Conservation (phyloP, 2,113 vertebrate species). For the Rhegmatorhina hoffmannsi region DNA sequence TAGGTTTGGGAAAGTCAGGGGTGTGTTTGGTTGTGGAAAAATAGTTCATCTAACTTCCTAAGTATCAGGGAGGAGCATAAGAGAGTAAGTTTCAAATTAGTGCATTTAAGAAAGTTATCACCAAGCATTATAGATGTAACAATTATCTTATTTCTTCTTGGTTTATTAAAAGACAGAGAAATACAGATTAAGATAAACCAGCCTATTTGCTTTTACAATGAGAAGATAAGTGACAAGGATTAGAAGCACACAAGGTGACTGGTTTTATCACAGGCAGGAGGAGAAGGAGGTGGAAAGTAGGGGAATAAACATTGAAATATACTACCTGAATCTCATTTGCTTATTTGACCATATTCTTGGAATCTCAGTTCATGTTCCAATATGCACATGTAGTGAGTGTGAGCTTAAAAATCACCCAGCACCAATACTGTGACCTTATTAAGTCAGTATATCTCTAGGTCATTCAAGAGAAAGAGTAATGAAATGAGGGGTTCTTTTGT, state of each 20-base stretch:
- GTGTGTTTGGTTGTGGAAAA: neutral
- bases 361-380: neutral
- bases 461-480: neutral
- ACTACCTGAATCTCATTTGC: neutral
- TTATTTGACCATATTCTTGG: neutral
- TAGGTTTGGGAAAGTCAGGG: neutral
- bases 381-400: accelerated
- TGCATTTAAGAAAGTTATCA: neutral
- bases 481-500: neutral
- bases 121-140: neutral
- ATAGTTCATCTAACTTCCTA: neutral
- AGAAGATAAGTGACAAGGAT: neutral
- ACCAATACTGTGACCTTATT: neutral
- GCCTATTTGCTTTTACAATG: neutral
- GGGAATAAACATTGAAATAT: neutral
- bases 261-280: neutral
- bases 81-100: neutral
- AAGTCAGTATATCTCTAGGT: neutral
- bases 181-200: neutral
- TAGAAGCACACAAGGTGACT: neutral
- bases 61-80: neutral
- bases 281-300: neutral
- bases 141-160: neutral
- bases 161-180: neutral
- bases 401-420: neutral